These are phyloP conservation scores for Drosophila gunungcola DNA, from an alignment of 1,140 invertebrate genomes.

Conservation along the genomic window DNA sequence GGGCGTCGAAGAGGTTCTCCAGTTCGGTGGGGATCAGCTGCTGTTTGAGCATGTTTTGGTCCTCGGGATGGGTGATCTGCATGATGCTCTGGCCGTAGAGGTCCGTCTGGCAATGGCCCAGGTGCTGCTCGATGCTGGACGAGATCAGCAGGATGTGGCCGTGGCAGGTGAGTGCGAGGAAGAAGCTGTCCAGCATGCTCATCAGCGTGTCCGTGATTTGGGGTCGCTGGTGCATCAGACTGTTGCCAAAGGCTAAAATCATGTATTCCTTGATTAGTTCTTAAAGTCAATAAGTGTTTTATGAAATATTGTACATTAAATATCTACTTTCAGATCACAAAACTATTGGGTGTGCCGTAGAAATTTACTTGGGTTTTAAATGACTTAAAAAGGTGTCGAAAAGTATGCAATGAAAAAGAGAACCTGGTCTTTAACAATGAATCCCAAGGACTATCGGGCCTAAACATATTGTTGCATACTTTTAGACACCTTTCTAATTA, in stretches of 20 bases:
- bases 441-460: too few relatives aligned
- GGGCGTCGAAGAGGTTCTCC: conserved; percentile 81
- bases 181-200: conserved; percentile 88
- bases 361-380: too few relatives aligned
- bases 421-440: too few relatives aligned
- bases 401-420: too few relatives aligned
- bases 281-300: not conserved
- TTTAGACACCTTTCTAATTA: too few relatives aligned
- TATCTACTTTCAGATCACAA: too few relatives aligned
- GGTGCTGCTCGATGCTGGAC: conserved; percentile 91
- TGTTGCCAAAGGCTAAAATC: conserved; percentile 85
- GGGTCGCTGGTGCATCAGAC: conserved; percentile 69
- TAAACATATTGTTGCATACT: too few relatives aligned
- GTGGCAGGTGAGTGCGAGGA: conserved; percentile 91
- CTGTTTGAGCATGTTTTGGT: conserved; percentile 89
- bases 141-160: conserved; percentile 96
- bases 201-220: conserved; percentile 84
- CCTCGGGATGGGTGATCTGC: conserved; percentile 91
- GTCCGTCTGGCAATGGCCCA: conserved; percentile 94
- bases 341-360: too few relatives aligned
- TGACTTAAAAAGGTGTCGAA: too few relatives aligned
- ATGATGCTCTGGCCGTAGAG: conserved; percentile 93
- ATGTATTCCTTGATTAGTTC: not conserved
- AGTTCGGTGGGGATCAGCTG: conserved; percentile 88
- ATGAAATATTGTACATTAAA: too few relatives aligned